Evolutionary conservation across 2,113 vertebrate genomes (phyloP), one percentile per base, ranked within the genome.

Genomic region (Cebus imitator): DNA sequence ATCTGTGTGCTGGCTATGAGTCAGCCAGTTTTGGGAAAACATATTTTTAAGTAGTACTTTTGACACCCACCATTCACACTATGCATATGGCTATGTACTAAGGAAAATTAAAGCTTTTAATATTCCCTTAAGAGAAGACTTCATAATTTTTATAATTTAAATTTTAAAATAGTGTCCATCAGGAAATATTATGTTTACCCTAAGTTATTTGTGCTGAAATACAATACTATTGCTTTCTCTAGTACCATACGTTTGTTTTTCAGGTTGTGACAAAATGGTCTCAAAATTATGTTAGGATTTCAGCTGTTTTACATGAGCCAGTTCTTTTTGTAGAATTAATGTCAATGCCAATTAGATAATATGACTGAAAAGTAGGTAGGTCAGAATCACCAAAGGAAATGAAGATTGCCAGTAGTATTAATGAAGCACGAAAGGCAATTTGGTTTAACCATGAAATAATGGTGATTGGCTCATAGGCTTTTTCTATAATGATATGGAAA

Each of bases 151-250:
- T 68, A 68, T 82, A 81, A 80, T 75, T 87, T 94, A 93, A 94
- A 83, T 76, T 89, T 91, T 66, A 86, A 92, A 94, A 88, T 88
- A 93, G 13, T 13, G n/a, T 55, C 35, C 70, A 83, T 90, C 55
- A 90, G 40, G 20, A 70, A 93, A 37, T 90, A 84, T 32, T 7
- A 81, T 52, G 45, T 84, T 92, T 80, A 68, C 40, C 75, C 35
- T 82, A 93, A 91, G 83, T 76, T 92, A 20, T 87, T 90, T 55
- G 50, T 87, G 64, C 50, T 90, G 55, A 97, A 70, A 76, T 80
- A 8, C 13, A 76, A 52, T 94, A 37, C 40, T 40, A 58, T 75
- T 95, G 23, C 43, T 95, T 94, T 95, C 45, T 90, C 25, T 87
- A 55, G 8, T 87, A 84, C 7, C 32, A 84, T 35, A 23, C 80